phyloP scores from a whole-genome alignment of 2,888 invertebrate species.

The Drosophila koepferae region DNA sequence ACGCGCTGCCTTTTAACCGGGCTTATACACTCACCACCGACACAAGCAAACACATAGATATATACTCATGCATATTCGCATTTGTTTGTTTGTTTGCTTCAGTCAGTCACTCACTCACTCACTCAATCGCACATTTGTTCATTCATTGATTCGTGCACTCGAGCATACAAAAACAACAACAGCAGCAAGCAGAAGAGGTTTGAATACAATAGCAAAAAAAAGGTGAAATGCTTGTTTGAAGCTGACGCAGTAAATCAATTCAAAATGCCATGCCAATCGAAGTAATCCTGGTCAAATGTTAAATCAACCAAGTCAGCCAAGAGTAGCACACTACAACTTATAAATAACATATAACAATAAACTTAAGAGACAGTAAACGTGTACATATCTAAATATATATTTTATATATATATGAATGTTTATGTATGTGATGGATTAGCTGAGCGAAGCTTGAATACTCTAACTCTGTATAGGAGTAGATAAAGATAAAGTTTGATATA shows the following conservation, averaged over 20 bases:
- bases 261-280: constrained; percentile 69
- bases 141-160: constrained; percentile 60
- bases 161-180: constrained; percentile 26
- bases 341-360: constrained; percentile 33
- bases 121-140: constrained; percentile 50
- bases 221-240: constrained; percentile 64
- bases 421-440: neutral
- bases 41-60: constrained; percentile 4
- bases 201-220: constrained; percentile 58
- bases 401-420: neutral
- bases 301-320: constrained; percentile 28
- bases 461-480: neutral
- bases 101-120: constrained; percentile 18
- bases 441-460: constrained; percentile 7
- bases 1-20: constrained; percentile 56
- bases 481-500: neutral
- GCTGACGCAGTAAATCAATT: constrained; percentile 69
- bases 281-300: constrained; percentile 48
- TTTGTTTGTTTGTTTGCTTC: constrained; percentile 37
- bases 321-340: constrained; percentile 24
- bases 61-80: constrained; percentile 27
- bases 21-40: constrained; percentile 20
- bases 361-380: neutral
- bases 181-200: neutral
- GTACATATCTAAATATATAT: neutral